Conservation (phyloP, 2,113 vertebrate species). For the Plecturocebus donacophilus region DNA sequence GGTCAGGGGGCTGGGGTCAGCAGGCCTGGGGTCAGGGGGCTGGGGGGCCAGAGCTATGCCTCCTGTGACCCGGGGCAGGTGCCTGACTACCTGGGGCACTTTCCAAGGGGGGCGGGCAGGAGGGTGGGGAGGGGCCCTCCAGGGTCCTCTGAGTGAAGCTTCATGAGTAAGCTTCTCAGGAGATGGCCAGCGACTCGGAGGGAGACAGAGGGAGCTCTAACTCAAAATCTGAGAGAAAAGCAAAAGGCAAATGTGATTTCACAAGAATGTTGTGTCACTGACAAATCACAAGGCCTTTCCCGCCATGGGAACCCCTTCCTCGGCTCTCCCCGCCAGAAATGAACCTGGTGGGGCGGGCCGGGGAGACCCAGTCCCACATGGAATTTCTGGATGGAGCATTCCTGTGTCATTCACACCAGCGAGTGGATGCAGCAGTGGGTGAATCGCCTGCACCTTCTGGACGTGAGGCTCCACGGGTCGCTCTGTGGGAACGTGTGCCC, state of each 20-base stretch:
- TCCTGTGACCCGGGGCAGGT: fast-evolving
- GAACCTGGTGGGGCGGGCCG: background rate
- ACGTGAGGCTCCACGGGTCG: conserved; percentile 75
- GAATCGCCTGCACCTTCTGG: conserved; percentile 65
- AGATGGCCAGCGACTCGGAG: fast-evolving
- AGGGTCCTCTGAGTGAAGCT: background rate
- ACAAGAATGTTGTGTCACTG: background rate
- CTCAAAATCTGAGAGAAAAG: background rate
- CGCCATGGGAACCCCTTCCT: background rate
- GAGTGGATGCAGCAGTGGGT: conserved; percentile 55
- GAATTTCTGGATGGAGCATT: conserved; percentile 21
- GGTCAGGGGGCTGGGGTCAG: fast-evolving
- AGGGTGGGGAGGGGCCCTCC: background rate
- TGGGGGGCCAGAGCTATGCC: too few relatives aligned
- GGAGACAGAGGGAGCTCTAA: background rate
- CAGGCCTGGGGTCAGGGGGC: background rate
- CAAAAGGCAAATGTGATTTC: background rate
- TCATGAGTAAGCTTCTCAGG: fast-evolving
- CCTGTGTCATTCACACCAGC: conserved; percentile 32
- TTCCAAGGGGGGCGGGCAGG: background rate
- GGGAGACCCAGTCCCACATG: background rate
- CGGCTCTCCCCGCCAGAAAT: background rate
- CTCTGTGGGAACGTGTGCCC: background rate
- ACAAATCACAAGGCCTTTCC: background rate
- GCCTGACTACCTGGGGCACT: fast-evolving